phyloP scores from a whole-genome alignment of 1,140 invertebrate species.

The Trichonephila clavipes region DNA sequence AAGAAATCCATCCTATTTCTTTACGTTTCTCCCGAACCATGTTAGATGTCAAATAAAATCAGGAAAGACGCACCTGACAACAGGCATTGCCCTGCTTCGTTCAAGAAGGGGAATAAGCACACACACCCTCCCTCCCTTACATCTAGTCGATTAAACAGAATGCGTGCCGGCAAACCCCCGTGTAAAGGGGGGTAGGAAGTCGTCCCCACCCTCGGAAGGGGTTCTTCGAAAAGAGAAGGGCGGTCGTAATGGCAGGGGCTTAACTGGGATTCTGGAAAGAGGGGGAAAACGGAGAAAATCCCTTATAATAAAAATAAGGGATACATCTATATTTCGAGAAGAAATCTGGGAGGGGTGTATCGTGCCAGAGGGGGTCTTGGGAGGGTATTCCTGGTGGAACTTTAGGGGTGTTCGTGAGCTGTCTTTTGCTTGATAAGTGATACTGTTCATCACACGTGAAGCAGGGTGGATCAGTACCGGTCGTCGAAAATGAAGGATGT shows the following conservation, averaged over 20 bases:
- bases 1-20: slow-evolving; percentile 27
- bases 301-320: slow-evolving; percentile 74
- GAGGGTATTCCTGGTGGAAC: too few species aligned
- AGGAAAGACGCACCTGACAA: slow-evolving; percentile 62
- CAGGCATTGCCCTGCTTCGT: neutral
- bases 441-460: slow-evolving; percentile 55
- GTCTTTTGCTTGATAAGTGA: slow-evolving; percentile 46
- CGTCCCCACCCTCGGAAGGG: neutral
- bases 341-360: slow-evolving; percentile 18
- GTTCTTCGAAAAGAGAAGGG: slow-evolving; percentile 14
- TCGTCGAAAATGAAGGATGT: slow-evolving; percentile 51
- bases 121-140: slow-evolving; percentile 31
- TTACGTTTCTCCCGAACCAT: neutral
- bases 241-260: slow-evolving; percentile 70
- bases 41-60: slow-evolving; percentile 57
- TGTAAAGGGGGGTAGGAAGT: neutral
- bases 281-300: slow-evolving; percentile 53
- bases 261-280: slow-evolving; percentile 61
- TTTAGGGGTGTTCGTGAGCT: slow-evolving; percentile 9
- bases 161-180: slow-evolving; percentile 48
- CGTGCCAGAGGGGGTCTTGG: neutral
- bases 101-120: neutral
- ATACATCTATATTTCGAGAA: slow-evolving; percentile 67
- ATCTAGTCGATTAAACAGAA: slow-evolving; percentile 56
- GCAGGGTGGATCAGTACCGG: slow-evolving; percentile 52